These are phyloP conservation scores for Cancer borealis DNA, from an alignment of 2,888 invertebrate species.

Conservation along the genomic window DNA sequence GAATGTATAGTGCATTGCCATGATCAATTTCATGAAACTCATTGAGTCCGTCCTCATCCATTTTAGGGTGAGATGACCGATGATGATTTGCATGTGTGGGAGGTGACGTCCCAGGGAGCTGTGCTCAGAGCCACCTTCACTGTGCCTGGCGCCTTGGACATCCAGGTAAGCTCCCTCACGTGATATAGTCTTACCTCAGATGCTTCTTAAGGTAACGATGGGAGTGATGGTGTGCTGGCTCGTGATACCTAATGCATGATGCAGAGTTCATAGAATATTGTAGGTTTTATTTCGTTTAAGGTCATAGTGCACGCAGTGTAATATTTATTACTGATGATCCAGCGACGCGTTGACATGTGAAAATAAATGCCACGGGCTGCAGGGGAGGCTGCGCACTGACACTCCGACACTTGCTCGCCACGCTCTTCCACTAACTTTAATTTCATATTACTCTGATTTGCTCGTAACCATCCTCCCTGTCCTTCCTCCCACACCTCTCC, in stretches of 20 bases:
- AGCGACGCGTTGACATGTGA: background rate
- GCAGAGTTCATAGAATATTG: background rate
- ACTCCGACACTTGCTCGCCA: too few species aligned
- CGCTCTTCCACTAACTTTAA: too few species aligned
- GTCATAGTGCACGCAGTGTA: background rate
- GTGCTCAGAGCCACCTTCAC: background rate
- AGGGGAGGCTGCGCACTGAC: too few species aligned
- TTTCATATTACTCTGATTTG: too few species aligned
- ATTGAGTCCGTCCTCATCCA: background rate
- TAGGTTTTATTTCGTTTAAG: background rate
- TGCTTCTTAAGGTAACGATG: background rate
- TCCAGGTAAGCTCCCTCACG: constrained; percentile 36
- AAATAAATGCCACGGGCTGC: too few species aligned
- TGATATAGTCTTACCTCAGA: background rate
- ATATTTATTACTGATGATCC: background rate
- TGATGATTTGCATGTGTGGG: constrained; percentile 26
- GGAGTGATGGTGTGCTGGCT: background rate
- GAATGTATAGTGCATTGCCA: background rate
- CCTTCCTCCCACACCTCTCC: background rate
- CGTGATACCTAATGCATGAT: background rate
- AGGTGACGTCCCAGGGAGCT: constrained; percentile 14
- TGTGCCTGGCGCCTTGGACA: constrained; percentile 14
- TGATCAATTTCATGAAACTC: background rate
- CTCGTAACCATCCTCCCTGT: background rate
- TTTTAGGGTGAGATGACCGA: background rate